phyloP scores from a whole-genome alignment of 2,888 invertebrate species.

The Hanleya hanleyi region DNA sequence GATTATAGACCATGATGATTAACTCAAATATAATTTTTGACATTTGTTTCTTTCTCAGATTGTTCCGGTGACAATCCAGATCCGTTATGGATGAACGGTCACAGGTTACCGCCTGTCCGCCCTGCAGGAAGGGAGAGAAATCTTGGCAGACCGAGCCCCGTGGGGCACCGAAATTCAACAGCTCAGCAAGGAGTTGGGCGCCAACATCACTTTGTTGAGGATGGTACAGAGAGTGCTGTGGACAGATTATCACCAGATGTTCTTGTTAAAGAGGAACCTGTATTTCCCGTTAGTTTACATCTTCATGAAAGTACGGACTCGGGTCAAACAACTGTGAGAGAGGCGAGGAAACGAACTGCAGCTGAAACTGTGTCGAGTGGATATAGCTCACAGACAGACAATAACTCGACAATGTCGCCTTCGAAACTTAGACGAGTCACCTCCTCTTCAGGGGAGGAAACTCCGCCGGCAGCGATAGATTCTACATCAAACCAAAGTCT shows the following conservation, averaged over 20 bases:
- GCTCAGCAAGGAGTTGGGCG: neutral
- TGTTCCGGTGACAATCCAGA: neutral
- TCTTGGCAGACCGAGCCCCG: neutral
- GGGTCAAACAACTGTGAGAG: neutral
- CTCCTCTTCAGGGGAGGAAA: neutral
- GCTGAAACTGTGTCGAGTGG: neutral
- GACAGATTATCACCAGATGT: neutral
- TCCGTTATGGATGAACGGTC: neutral
- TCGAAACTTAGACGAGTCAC: neutral
- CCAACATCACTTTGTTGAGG: neutral
- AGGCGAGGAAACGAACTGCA: neutral
- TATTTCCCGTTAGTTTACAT: slow-evolving; percentile 2
- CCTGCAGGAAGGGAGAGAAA: neutral
- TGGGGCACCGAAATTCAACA: neutral
- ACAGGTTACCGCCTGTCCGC: neutral
- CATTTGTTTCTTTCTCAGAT: neutral
- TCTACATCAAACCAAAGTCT: neutral
- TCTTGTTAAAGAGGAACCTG: neutral
- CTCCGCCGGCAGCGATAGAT: neutral
- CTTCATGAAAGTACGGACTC: neutral
- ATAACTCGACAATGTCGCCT: neutral
- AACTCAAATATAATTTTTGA: too few species aligned
- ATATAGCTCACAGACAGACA: neutral
- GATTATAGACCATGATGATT: too few species aligned
- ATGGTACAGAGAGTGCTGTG: neutral